Evolutionary conservation across 2,113 vertebrate species (phyloP), one percentile per base, ranked within the genome.

Genomic region (Illadopsis cleaveri): DNA sequence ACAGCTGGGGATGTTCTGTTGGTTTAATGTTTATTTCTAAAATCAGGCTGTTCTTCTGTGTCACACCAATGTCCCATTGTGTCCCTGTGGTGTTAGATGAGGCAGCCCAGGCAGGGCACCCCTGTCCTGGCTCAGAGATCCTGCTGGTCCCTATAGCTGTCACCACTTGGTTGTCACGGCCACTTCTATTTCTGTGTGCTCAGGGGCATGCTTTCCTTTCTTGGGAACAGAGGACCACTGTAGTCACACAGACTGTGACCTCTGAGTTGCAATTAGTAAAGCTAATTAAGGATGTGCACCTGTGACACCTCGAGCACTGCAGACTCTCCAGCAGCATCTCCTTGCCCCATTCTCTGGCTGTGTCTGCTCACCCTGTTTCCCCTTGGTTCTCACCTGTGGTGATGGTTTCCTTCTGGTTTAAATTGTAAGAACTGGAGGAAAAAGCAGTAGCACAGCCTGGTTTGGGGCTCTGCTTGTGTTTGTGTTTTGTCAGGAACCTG

Each of bases 261-360:
- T 56, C 57, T 40, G 54, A 35, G 47, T 15, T 82, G 54, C 40
- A 76, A 82, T 82, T 82, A 69, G 17, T 56, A 5, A 2, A 62
- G 38, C 78, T 68, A 16, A 75, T 70, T 73, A 40, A 38, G 45
- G 71, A 12, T 18, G 14, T 31, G 37, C 40, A 14, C 31, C 56
- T 70, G 37, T 25, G 61, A 4, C 70, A 13, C 20, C n/a, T 38
- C 0, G 0, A 62, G 51, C 73, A 15, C 13, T 15, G 1, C 20
- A 8, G 60, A 31, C 40, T 25, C 53, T 87, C 0, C 1, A 10
- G 15, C 9, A 2, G 60, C 45, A 15, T 21, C 20, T 19, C 35
- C 0, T 1, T 83, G 48, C 37, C n/a, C 17, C 3, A 0, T 53
- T 53, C 62, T 37, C 51, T 47, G 48, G 5, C 56, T 0, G 0